phyloP scores from a whole-genome alignment of 2,797 vertebrate genomes.

The Schizopygopsis malacanthus region DNA sequence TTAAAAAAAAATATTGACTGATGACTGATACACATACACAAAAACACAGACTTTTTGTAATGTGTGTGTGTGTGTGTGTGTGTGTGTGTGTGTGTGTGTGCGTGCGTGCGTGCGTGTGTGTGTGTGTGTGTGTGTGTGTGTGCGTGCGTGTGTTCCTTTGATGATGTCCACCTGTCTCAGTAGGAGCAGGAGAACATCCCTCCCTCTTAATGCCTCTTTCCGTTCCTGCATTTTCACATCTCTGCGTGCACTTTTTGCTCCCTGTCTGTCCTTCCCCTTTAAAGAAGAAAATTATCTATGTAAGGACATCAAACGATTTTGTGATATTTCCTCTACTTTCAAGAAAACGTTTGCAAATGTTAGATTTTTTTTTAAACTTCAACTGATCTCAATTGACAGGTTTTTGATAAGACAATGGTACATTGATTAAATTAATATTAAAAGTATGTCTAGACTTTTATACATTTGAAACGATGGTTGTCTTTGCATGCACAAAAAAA shows the following conservation, averaged over 20 bases:
- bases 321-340: neutral
- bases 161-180: slow-evolving; percentile 43
- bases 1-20: too few species aligned
- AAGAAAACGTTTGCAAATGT: neutral
- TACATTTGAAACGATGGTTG: neutral
- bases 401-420: neutral
- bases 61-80: too few species aligned
- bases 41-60: neutral
- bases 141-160: slow-evolving; percentile 24
- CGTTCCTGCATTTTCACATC: slow-evolving; percentile 7
- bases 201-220: slow-evolving; percentile 51
- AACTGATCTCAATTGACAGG: neutral
- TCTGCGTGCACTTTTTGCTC: slow-evolving; percentile 3
- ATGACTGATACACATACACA: neutral
- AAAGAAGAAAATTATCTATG: neutral
- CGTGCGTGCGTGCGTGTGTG: too few species aligned
- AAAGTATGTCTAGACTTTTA: neutral
- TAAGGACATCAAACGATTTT: neutral
- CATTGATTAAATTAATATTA: neutral
- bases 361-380: neutral
- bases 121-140: slow-evolving; percentile 15
- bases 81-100: too few species aligned
- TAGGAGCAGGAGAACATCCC: slow-evolving; percentile 32
- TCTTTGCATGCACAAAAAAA: neutral
- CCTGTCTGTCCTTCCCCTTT: neutral